phyloP scores from a whole-genome alignment of 2,113 vertebrate species.

The Zeus faber region DNA sequence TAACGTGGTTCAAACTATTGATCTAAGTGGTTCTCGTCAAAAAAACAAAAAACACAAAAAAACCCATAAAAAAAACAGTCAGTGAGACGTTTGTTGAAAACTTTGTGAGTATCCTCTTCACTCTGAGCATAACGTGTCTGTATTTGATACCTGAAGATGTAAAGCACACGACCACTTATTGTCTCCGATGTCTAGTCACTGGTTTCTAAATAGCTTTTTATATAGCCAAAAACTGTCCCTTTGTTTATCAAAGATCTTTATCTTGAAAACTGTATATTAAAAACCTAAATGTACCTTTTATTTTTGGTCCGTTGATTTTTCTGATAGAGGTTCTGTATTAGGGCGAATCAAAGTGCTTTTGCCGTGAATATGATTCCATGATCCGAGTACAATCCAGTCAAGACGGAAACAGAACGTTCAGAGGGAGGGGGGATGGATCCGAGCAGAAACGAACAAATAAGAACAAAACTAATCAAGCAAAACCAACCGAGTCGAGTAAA shows the following conservation, averaged over 20 bases:
- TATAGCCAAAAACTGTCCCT: slow-evolving; percentile 70
- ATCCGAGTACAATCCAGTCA: neutral
- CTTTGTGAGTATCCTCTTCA: slow-evolving; percentile 61
- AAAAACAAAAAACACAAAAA: no score
- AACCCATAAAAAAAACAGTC: no score
- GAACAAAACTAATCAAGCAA: no score
- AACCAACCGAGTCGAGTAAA: no score
- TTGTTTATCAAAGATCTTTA: slow-evolving; percentile 76
- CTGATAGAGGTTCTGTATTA: slow-evolving; percentile 13
- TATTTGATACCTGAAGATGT: slow-evolving; percentile 70
- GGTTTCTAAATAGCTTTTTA: slow-evolving; percentile 78
- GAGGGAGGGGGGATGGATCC: no score
- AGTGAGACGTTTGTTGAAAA: slow-evolving; percentile 62
- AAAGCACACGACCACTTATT: slow-evolving; percentile 65
- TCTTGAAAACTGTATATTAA: slow-evolving; percentile 71
- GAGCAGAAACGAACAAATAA: no score
- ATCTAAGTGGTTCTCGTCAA: slow-evolving; percentile 75
- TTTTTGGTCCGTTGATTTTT: slow-evolving; percentile 18
- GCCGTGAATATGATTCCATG: neutral
- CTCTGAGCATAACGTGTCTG: slow-evolving; percentile 62
- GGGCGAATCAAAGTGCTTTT: slow-evolving; percentile 41
- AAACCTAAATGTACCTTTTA: slow-evolving; percentile 56
- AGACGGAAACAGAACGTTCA: no score
- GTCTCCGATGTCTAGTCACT: slow-evolving; percentile 66
- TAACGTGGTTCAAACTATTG: slow-evolving; percentile 69